A percentile compares a stretch with the other conserved stretches of the same genome.
phyloP scores from a whole-genome alignment of 2,888 invertebrate genomes.

The Linnaemya tessellans region DNA sequence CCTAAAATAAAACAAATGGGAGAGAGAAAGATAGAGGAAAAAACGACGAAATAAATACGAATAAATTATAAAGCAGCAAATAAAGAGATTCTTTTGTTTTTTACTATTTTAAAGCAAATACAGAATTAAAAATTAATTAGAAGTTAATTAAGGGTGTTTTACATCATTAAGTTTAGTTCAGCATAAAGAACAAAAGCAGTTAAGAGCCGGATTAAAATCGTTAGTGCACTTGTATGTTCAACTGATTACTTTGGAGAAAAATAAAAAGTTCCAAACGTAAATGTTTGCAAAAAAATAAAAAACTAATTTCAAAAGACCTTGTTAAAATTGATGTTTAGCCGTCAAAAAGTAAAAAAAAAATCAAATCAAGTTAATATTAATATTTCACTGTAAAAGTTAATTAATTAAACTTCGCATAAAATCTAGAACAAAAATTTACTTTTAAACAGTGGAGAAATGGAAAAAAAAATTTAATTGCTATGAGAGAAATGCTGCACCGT shows the following conservation, averaged over 20 bases:
- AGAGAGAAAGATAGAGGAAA: constrained; percentile 8
- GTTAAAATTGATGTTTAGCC: constrained; percentile 11
- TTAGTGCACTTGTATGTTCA: constrained; percentile 9
- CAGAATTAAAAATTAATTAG: constrained; percentile 66
- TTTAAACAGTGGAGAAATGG: too few species aligned
- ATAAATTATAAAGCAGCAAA: constrained; percentile 60
- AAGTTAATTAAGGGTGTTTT: constrained; percentile 60
- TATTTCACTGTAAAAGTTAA: too few species aligned
- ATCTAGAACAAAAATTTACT: too few species aligned
- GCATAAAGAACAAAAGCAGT: constrained; percentile 11
- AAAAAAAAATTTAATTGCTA: too few species aligned
- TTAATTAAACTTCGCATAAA: too few species aligned
- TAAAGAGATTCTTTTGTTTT: constrained; percentile 38
- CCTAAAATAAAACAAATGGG: constrained; percentile 79
- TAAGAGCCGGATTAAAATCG: constrained; percentile 15
- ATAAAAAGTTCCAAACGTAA: not conserved
- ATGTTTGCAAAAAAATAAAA: constrained; percentile 9
- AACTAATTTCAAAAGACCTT: not conserved
- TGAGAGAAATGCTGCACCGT: too few species aligned
- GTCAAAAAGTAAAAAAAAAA: not conserved
- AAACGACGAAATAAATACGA: constrained; percentile 61
- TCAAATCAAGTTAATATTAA: not conserved
- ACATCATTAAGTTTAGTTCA: constrained; percentile 24
- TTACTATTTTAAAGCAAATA: constrained; percentile 26
- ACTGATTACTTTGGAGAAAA: constrained; percentile 5